Evolutionary conservation across 2,113 vertebrate species (phyloP).

Genomic region (Peromyscus californicus): DNA sequence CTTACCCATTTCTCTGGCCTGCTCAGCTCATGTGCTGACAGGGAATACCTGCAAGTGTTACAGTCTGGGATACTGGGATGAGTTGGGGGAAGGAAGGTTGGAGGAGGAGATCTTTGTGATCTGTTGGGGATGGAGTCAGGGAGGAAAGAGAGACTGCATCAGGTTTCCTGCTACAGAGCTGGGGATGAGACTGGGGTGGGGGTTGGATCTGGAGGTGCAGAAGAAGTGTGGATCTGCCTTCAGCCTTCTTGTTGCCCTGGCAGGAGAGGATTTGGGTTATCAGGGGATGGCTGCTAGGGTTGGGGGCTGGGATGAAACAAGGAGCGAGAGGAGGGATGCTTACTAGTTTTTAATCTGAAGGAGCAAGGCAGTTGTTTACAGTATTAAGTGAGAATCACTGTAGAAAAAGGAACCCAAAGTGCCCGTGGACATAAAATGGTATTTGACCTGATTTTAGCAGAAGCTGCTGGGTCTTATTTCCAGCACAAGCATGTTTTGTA

Average conservation of each 20-base stretch:
- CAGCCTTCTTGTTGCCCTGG: neutral
- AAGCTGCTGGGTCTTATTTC: neutral
- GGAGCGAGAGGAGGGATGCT: neutral
- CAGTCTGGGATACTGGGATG: neutral
- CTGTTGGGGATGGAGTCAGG: too few relatives aligned
- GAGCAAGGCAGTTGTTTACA: constrained; percentile 2
- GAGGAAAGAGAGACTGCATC: neutral
- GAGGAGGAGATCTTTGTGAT: neutral
- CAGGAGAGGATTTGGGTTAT: neutral
- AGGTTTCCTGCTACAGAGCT: neutral
- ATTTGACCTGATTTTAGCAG: constrained; percentile 25
- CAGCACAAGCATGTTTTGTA: neutral
- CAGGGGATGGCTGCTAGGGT: neutral
- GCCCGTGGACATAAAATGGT: neutral
- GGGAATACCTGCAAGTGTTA: neutral
- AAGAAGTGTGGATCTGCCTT: neutral
- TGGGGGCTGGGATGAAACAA: neutral
- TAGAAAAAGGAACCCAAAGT: constrained; percentile 11
- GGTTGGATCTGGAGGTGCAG: neutral
- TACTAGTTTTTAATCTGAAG: neutral
- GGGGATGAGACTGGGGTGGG: neutral
- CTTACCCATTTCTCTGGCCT: neutral
- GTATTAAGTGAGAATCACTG: neutral
- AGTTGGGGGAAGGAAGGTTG: neutral
- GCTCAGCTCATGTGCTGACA: neutral